Base-by-base conservation (phyloP, 2,113 vertebrate genomes). In the Nannospalax galili region DNA sequence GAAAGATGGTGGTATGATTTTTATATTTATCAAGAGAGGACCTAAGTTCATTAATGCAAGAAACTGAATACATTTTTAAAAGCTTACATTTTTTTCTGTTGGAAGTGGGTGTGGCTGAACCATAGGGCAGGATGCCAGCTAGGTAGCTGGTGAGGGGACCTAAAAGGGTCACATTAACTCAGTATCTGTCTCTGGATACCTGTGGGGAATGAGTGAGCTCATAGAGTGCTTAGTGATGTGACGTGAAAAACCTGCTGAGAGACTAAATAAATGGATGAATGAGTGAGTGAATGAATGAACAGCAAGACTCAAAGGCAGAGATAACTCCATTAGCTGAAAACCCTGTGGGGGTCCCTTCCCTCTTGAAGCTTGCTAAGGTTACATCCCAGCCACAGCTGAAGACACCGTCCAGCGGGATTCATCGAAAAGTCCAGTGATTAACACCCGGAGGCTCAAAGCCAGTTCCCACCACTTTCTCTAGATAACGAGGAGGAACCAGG, bases 21-120 rank as follows among this genome's bases (percentile, higher is more conserved):
- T 77, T 84, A 90, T 73, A 45, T 79, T 95, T 82, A 60, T 67
- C 79, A n/a, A 95, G 93, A 70, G 69, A 77, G 62, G 45, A 42
- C 10, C 56, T 0, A 40, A 84, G 78, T 78, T 93, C 56, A 82
- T 88, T 92, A 88, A 88, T 56, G 84, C 93, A 92, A 85, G 26
- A 93, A 93, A 74, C 58, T 56, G 70, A 86, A 19, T 22, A 45
- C 1, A 74, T 60, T 12, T 74, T 69, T 84, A 35, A n/a, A 22
- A 67, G 40, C 62, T 40, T 4, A 20, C 56, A 10, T 58, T 60
- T 67, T 32, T 37, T 20, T 48, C 70, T 42, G 22, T 22, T 12
- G 26, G 35, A 69, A 91, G 73, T 45, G 12, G 28, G 48, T 20
- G 37, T 35, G 42, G 35, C 75, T 32, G 58, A 62, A 56, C 4